phyloP scores from a whole-genome alignment of 1,140 invertebrate genomes.

The Drosophila carrolli region DNA sequence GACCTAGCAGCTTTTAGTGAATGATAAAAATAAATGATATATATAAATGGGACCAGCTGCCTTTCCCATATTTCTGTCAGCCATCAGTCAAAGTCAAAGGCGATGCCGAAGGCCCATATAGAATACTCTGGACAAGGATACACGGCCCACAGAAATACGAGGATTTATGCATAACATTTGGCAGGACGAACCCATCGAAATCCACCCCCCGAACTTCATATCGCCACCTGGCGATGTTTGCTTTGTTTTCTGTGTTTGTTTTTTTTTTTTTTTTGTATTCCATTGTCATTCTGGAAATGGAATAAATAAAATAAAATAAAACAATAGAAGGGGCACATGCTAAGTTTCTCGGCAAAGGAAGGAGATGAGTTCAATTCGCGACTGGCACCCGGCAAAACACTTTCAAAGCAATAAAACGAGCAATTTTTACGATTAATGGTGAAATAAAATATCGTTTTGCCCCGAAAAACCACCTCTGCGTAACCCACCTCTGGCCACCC shows the following conservation, averaged over 20 bases:
- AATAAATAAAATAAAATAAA: conserved; percentile 18
- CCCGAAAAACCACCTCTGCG: conserved; percentile 3
- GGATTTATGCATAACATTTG: conserved; percentile 27
- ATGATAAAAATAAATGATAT: conserved; percentile 10
- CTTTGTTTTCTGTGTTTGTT: not conserved
- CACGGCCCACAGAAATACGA: conserved; percentile 4
- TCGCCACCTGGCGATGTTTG: conserved; percentile 26
- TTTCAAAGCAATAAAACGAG: conserved; percentile 71
- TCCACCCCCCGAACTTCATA: not conserved
- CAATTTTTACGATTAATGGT: conserved; percentile 56
- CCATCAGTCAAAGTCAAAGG: conserved; percentile 18
- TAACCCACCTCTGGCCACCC: conserved; percentile 9
- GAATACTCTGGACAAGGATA: conserved; percentile 17
- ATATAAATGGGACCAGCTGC: conserved; percentile 4
- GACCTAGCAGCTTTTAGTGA: not conserved
- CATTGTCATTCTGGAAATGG: conserved; percentile 1
- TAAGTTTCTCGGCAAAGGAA: conserved; percentile 38
- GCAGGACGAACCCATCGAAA: not conserved
- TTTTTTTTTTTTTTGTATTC: not conserved
- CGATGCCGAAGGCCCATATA: conserved; percentile 1
- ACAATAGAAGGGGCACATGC: conserved; percentile 49
- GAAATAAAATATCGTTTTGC: conserved; percentile 64
- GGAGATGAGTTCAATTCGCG: conserved; percentile 27
- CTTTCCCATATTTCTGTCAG: conserved; percentile 18
- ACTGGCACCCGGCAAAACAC: conserved; percentile 38